Conservation (phyloP, 2,797 vertebrate genomes). For the Nannoperca obscura region DNA sequence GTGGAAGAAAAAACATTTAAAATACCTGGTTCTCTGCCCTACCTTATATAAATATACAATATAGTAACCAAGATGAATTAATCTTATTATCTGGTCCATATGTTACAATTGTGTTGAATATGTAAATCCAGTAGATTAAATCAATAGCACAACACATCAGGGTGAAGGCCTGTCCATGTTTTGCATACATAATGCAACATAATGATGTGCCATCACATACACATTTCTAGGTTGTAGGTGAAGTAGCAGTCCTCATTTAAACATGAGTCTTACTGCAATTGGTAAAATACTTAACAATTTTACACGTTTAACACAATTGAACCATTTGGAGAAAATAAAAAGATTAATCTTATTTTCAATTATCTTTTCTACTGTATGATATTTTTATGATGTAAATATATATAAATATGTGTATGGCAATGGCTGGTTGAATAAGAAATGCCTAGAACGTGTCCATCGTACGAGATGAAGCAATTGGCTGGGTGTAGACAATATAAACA, state of each 20-base stretch:
- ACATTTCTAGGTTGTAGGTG: background rate
- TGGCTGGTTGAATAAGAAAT: background rate
- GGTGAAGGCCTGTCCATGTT: background rate
- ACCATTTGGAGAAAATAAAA: background rate
- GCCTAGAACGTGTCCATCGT: too few species aligned
- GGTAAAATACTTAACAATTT: background rate
- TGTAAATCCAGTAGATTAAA: slow-evolving; percentile 14
- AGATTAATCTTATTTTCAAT: background rate
- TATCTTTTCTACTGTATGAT: background rate
- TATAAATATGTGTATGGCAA: background rate
- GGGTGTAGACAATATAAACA: background rate
- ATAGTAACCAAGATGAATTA: background rate
- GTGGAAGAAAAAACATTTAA: background rate
- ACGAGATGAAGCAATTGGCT: background rate
- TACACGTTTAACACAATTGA: background rate
- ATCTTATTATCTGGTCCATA: background rate
- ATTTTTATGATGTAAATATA: background rate
- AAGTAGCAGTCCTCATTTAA: too few species aligned
- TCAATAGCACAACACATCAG: background rate
- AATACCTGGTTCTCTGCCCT: background rate
- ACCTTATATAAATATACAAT: background rate
- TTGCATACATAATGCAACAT: slow-evolving; percentile 13
- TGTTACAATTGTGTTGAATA: background rate
- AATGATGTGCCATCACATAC: background rate
- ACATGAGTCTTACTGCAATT: background rate